Percentiles rank a stretch among this genome's conserved stretches.
phyloP scores from a whole-genome alignment of 2,888 invertebrate species.

The Biston stratarius region DNA sequence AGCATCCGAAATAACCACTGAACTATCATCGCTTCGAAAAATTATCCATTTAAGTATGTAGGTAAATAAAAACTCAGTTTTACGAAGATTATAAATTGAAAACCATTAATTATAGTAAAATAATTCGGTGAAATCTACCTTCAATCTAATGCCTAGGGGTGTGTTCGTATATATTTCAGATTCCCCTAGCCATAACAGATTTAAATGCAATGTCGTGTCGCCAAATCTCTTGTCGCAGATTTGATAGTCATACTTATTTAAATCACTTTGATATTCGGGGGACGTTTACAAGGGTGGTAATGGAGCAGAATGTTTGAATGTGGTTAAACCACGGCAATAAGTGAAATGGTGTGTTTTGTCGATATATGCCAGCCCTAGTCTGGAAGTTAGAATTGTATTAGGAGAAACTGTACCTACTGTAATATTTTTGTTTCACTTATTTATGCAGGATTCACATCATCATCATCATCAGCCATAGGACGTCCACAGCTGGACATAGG shows the following conservation, averaged over 20 bases:
- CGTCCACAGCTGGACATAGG: too few relatives aligned
- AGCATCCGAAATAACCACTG: too few relatives aligned
- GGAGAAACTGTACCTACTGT: too few relatives aligned
- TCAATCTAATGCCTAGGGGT: constrained; percentile 1
- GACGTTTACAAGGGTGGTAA: constrained; percentile 5
- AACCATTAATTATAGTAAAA: too few relatives aligned
- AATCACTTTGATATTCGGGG: constrained; percentile 12
- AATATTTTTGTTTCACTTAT: too few relatives aligned
- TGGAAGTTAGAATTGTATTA: background rate
- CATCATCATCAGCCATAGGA: too few relatives aligned
- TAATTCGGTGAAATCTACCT: background rate
- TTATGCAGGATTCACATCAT: too few relatives aligned
- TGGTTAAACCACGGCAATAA: constrained; percentile 7
- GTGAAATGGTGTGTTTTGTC: constrained; percentile 4
- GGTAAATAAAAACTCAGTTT: too few relatives aligned
- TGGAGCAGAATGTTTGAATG: constrained; percentile 3
- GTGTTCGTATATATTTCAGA: background rate
- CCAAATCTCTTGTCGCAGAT: constrained; percentile 5
- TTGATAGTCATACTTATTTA: constrained; percentile 24
- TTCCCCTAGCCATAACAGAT: constrained; percentile 3
- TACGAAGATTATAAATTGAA: too few relatives aligned
- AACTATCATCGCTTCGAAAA: too few relatives aligned
- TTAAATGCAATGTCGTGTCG: constrained; percentile 19
- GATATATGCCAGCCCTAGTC: background rate
- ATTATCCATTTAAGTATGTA: too few relatives aligned